Evolutionary conservation across 37 sponge, comb jelly and placozoan species (phyloP).

Genomic region (Cliona cf. orientalis): DNA sequence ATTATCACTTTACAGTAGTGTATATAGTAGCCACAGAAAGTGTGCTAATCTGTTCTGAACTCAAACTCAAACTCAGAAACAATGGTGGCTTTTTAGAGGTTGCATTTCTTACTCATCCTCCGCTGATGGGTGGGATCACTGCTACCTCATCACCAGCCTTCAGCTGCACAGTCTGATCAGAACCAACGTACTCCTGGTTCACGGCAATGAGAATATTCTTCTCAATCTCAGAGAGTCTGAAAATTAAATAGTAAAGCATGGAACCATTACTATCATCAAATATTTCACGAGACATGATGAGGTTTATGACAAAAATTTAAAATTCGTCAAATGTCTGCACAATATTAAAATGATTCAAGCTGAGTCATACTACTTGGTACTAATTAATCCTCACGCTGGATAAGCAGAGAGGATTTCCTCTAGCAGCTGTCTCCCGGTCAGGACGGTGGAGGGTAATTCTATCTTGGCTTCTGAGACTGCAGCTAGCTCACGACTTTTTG

Average conservation of each 20-base stretch:
- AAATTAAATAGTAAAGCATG: background rate
- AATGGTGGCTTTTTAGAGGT: no score
- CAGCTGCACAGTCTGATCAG: constrained; percentile 39
- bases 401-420: constrained; percentile 32
- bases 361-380: background rate
- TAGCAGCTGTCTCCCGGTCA: constrained; percentile 41
- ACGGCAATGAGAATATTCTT: constrained; percentile 72
- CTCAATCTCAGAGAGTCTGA: constrained; percentile 44
- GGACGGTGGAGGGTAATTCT: background rate
- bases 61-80: background rate
- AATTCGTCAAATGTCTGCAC: background rate
- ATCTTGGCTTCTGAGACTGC: constrained; percentile 27
- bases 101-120: constrained; percentile 75
- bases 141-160: constrained; percentile 81
- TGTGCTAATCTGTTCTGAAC: no score
- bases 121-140: constrained; percentile 95
- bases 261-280: no score
- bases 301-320: background rate
- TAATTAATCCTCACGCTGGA: constrained; percentile 43
- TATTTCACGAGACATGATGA: no score
- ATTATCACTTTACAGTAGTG: no score
- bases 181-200: constrained; percentile 79
- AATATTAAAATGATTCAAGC: background rate
- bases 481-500: constrained; percentile 77
- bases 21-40: no score